A percentile compares a stretch with the other conserved stretches of the same genome.
Conservation (phyloP, 2,797 vertebrate species). For the Scolopax bukidnonensis region DNA sequence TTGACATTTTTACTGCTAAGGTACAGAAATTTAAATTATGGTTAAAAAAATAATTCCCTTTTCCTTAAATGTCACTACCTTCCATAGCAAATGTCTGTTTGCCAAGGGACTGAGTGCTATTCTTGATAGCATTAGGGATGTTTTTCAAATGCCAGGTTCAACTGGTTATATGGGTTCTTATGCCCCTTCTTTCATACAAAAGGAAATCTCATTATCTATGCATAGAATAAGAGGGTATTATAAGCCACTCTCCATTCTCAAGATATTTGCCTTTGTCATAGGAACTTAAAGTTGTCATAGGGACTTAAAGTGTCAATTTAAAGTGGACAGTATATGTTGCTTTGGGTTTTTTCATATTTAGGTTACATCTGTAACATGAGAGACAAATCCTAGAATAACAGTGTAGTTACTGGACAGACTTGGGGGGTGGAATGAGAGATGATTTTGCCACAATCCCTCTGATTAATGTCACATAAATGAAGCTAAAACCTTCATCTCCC, state of each 20-base stretch:
- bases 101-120: background rate
- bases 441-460: background rate
- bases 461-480: background rate
- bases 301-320: background rate
- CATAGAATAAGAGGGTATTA: background rate
- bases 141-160: background rate
- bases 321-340: background rate
- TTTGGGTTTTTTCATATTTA: background rate
- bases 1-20: background rate
- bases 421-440: background rate
- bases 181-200: background rate
- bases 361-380: background rate
- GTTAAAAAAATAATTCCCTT: background rate
- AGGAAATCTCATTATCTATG: background rate
- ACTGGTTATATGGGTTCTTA: background rate
- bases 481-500: background rate
- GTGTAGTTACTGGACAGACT: background rate
- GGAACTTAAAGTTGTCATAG: background rate
- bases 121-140: background rate
- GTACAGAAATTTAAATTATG: background rate
- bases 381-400: background rate
- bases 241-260: background rate
- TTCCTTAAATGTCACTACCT: background rate
- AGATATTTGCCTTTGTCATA: background rate
- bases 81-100: background rate